Conservation (phyloP, 2,797 vertebrate genomes). For the Smutsia gigantea region DNA sequence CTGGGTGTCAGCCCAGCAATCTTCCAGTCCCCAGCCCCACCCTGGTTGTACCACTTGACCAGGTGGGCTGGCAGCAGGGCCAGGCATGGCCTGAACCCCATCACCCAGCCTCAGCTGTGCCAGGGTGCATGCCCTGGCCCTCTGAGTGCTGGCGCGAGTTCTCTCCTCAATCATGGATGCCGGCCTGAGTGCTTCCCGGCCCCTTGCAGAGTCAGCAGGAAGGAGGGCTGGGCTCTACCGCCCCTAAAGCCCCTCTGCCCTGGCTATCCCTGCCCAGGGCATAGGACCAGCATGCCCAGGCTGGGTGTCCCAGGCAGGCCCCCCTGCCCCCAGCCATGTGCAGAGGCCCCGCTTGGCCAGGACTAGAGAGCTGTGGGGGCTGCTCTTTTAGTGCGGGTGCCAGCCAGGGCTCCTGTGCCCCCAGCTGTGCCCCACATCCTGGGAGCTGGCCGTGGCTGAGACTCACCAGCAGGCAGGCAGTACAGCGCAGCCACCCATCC, state of each 20-base stretch:
- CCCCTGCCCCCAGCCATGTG: too few species aligned
- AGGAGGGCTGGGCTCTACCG: not conserved
- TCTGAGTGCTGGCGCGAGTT: slow-evolving; percentile 52
- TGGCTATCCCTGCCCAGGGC: not conserved
- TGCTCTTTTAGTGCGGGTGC: not conserved
- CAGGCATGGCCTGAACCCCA: not conserved
- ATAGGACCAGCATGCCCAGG: not conserved
- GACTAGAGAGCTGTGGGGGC: not conserved
- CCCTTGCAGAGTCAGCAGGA: slow-evolving; percentile 69
- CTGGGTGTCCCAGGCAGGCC: not conserved
- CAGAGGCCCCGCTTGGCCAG: not conserved
- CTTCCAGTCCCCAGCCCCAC: not conserved
- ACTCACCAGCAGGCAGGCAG: too few species aligned
- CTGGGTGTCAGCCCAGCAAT: not conserved
- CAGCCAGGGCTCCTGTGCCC: not conserved
- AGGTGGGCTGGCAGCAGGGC: not conserved
- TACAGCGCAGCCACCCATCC: too few species aligned
- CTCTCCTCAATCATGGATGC: slow-evolving; percentile 78
- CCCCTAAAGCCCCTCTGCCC: not conserved
- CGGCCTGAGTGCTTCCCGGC: slow-evolving; percentile 49
- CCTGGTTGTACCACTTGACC: not conserved
- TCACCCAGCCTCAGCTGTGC: not conserved
- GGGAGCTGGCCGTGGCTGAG: too few species aligned
- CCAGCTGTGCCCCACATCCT: not conserved
- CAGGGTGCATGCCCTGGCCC: not conserved